Conservation (phyloP, 2,797 vertebrate genomes). For the Enteromius argenteus region DNA sequence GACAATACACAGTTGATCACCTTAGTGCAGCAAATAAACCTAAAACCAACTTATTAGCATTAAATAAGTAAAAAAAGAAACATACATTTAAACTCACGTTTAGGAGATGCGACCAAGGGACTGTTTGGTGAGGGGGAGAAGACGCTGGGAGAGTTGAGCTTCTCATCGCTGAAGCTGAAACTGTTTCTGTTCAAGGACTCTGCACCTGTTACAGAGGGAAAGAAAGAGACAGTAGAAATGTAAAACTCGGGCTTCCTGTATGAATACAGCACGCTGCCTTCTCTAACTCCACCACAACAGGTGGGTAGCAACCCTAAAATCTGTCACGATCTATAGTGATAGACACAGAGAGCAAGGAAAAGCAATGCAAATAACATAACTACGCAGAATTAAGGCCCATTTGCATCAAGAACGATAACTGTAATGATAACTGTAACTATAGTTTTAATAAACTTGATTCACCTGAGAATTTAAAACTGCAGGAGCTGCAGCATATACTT, state of each 20-base stretch:
- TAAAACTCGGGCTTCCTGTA: background rate
- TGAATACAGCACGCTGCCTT: slow-evolving; percentile 2
- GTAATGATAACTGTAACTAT: background rate
- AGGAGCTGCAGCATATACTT: too few species aligned
- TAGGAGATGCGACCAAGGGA: slow-evolving; percentile 81
- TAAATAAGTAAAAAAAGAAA: background rate
- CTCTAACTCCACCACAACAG: background rate
- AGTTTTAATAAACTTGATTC: background rate
- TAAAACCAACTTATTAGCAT: background rate
- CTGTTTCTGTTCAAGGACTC: slow-evolving; percentile 91
- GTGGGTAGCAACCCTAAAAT: background rate
- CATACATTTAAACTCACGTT: slow-evolving; percentile 76
- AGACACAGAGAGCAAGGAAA: background rate
- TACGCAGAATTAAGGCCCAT: too few species aligned
- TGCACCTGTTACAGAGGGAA: slow-evolving; percentile 80
- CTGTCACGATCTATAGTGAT: background rate
- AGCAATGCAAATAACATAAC: background rate
- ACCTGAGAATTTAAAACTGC: too few species aligned
- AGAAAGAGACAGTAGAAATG: background rate
- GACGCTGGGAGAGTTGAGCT: slow-evolving; percentile 87
- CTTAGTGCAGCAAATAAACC: background rate
- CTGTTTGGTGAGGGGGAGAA: slow-evolving; percentile 78
- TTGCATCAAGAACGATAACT: background rate
- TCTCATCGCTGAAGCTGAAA: slow-evolving; percentile 94
- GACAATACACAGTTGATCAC: background rate